A percentile compares a stretch with the other conserved stretches of the same genome.
Conservation (phyloP, 2,888 invertebrate genomes). For the Andrena marginata region DNA sequence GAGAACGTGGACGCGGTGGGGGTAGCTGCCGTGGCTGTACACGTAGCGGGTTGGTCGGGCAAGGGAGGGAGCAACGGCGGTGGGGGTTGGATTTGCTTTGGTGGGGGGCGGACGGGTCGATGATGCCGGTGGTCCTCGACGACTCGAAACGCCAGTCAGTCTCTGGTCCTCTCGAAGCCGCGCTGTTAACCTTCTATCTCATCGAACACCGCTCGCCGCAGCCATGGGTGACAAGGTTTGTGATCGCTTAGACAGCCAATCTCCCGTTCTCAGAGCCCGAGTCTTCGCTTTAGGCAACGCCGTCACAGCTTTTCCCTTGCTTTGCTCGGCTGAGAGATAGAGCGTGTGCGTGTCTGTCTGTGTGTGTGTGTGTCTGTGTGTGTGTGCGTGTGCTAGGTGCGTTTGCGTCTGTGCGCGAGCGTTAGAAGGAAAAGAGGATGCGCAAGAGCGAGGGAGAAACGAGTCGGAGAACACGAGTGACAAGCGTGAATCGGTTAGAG, state of each 20-base stretch:
- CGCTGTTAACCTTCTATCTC: constrained; percentile 87
- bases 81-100: constrained; percentile 83
- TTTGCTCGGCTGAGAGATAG: constrained; percentile 37
- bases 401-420: too few relatives aligned
- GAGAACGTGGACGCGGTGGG: constrained; percentile 50
- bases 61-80: constrained; percentile 83
- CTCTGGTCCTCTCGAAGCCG: constrained; percentile 89
- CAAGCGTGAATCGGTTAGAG: constrained; percentile 41
- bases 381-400: too few relatives aligned
- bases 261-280: constrained; percentile 31
- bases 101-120: constrained; percentile 88
- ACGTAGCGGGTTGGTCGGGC: constrained; percentile 67
- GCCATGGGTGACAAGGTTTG: constrained; percentile 85
- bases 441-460: neutral
- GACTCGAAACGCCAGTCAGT: constrained; percentile 84
- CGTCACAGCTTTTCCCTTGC: constrained; percentile 32
- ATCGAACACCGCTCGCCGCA: constrained; percentile 87
- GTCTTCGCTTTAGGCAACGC: constrained; percentile 54
- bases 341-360: constrained; percentile 16
- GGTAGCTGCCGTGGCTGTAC: constrained; percentile 26
- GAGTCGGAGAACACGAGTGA: constrained; percentile 29
- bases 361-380: too few relatives aligned
- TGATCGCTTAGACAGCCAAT: constrained; percentile 69
- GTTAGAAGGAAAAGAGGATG: neutral
- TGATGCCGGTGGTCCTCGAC: constrained; percentile 84